A percentile compares a stretch with the other conserved stretches of the same genome.
Conservation (phyloP, 2,797 vertebrate genomes). For the Cygnus olor region DNA sequence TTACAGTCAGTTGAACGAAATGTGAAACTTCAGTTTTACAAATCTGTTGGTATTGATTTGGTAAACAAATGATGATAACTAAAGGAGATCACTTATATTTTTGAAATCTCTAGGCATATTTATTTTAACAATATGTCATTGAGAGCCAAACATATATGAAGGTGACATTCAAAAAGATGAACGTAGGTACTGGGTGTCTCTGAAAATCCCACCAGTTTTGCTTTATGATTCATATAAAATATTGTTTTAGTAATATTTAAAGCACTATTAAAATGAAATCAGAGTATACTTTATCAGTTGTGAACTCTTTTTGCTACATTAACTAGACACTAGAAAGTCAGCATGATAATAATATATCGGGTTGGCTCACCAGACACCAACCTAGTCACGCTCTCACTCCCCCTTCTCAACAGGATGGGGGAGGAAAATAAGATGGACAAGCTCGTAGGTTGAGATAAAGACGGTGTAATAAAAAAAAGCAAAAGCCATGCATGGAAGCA, state of each 20-base stretch:
- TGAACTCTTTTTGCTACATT: not conserved
- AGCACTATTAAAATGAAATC: not conserved
- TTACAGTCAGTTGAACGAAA: not conserved
- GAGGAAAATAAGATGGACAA: not conserved
- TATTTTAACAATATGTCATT: not conserved
- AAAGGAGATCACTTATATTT: not conserved
- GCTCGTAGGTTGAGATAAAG: not conserved
- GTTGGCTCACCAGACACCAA: not conserved
- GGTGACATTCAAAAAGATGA: not conserved
- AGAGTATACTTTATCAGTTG: not conserved
- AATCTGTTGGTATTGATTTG: not conserved
- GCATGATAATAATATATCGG: not conserved
- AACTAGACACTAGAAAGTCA: not conserved
- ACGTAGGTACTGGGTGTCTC: not conserved
- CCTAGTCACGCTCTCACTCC: not conserved
- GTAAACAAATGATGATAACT: not conserved
- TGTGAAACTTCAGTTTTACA: not conserved
- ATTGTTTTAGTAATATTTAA: not conserved
- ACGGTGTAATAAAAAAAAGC: not conserved
- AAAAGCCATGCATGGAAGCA: rapidly evolving
- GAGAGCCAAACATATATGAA: not conserved
- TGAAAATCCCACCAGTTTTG: not conserved
- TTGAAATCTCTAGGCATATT: not conserved
- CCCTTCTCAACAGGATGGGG: not conserved
- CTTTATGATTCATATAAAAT: not conserved